Evolutionary conservation across 2,888 invertebrate species (phyloP), one percentile per base, ranked within the genome.

Genomic region (Apantesis nais): DNA sequence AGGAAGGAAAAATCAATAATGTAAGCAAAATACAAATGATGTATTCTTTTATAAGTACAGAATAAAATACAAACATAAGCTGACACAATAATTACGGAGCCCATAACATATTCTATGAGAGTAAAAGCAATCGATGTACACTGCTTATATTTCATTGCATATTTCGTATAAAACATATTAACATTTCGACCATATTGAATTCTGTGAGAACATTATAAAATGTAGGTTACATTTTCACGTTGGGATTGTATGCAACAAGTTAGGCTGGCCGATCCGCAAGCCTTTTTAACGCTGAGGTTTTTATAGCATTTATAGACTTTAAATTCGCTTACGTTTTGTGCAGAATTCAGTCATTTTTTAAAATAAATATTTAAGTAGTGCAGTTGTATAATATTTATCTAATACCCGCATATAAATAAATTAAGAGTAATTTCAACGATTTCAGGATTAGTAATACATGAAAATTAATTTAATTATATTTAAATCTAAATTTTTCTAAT

Each of bases 201-300:
- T 66, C 52, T 52, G 52, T 52, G 37, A 68, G 73, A 62, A 71
- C 67, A 74, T 62, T 11, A 71, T 75, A 68, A 76, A 77, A 77
- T 58, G 68, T 77, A 76, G 69, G 69, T 71, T 74, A 75, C 80
- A 77, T 78, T 79, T 79, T 78, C 81, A 79, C 76, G 81, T 82
- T 82, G 82, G 75, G 75, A 39, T 68, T 76, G 83, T 85, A 87
- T 85, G 91, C 91, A 91, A 91, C 91, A 91, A 91, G 91, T 91
- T 79, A 88, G 83, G 86, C 79, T 77, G 77, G 80, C 82, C 74
- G 71, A 77, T 76, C 81, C 74, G 75, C 71, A 75, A 83, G 75
- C 76, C 83, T 85, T 86, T 83, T 83, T 81, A 83, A 74, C 68
- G 68, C 69, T 62, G 73, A 68, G 66, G 31, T 29, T 61, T 41